A percentile compares a stretch with the other conserved stretches of the same genome.
phyloP scores from a whole-genome alignment of 2,888 invertebrate genomes.

The Congeria kusceri region DNA sequence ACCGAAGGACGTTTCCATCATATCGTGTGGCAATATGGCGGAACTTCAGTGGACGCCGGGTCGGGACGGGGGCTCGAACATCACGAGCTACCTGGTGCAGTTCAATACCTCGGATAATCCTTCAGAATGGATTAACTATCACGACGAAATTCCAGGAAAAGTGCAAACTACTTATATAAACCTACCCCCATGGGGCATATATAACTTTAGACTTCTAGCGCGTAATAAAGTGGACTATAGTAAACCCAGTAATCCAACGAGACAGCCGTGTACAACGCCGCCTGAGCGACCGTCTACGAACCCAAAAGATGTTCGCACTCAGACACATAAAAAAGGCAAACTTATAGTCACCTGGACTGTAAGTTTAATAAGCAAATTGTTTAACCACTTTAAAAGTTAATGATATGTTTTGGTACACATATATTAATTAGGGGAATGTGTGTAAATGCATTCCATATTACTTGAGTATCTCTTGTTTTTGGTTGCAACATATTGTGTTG shows the following conservation, averaged over 20 bases:
- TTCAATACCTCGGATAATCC: slow-evolving; percentile 97
- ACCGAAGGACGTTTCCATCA: slow-evolving; percentile 88
- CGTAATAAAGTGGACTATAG: slow-evolving; percentile 84
- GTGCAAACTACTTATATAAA: slow-evolving; percentile 68
- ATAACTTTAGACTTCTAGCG: slow-evolving; percentile 84
- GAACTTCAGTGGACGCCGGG: slow-evolving; percentile 91
- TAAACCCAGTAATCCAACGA: slow-evolving; percentile 81
- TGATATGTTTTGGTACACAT: too few species aligned
- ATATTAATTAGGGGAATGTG: too few species aligned
- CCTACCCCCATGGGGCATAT: slow-evolving; percentile 83
- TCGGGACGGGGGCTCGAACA: slow-evolving; percentile 97
- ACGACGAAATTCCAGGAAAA: slow-evolving; percentile 67
- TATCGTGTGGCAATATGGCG: slow-evolving; percentile 88
- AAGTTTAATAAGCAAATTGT: too few species aligned
- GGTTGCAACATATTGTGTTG: too few species aligned
- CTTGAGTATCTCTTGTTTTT: too few species aligned
- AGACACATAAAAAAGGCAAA: slow-evolving; percentile 82
- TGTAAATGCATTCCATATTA: too few species aligned
- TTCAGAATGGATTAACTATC: slow-evolving; percentile 90
- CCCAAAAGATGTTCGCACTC: slow-evolving; percentile 83
- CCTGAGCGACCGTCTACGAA: slow-evolving; percentile 82
- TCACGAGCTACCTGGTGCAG: slow-evolving; percentile 94
- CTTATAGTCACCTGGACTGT: slow-evolving; percentile 84
- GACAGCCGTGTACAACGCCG: slow-evolving; percentile 77
- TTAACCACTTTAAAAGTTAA: too few species aligned